phyloP scores from a whole-genome alignment of 2,797 vertebrate genomes.

The Paratrypauchen microcephalus region DNA sequence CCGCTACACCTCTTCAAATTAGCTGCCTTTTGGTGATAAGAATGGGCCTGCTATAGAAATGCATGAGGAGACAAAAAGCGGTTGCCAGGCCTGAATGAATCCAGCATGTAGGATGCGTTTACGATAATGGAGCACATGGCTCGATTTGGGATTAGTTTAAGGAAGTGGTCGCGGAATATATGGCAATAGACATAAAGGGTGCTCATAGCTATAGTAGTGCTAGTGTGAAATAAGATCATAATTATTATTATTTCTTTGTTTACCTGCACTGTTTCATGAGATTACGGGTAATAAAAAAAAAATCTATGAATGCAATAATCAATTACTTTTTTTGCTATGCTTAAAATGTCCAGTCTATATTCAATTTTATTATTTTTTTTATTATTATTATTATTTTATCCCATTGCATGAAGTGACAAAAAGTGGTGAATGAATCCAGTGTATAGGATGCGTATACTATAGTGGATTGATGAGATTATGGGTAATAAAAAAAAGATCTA shows the following conservation, averaged over 20 bases:
- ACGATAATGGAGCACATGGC: slow-evolving; percentile 20
- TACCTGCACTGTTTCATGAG: background rate
- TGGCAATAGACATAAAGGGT: slow-evolving; percentile 10
- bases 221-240: too few species aligned
- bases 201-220: background rate
- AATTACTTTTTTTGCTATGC: too few species aligned
- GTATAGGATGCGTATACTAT: slow-evolving; percentile 29
- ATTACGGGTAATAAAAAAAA: slow-evolving; percentile 5
- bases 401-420: too few species aligned
- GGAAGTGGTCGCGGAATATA: slow-evolving; percentile 24
- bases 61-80: slow-evolving; percentile 22
- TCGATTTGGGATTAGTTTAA: slow-evolving; percentile 40
- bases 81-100: slow-evolving; percentile 27
- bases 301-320: too few species aligned
- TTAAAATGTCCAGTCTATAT: too few species aligned
- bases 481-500: too few species aligned
- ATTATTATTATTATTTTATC: too few species aligned
- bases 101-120: slow-evolving; percentile 24
- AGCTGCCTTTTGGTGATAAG: slow-evolving; percentile 50
- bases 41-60: slow-evolving; percentile 25
- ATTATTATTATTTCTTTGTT: slow-evolving; percentile 1
- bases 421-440: slow-evolving; percentile 20
- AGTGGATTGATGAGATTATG: slow-evolving; percentile 3
- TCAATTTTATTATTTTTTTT: too few species aligned
- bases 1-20: slow-evolving; percentile 50